phyloP scores from a whole-genome alignment of 2,797 vertebrate species.

The Paedocypris micromegethes region DNA sequence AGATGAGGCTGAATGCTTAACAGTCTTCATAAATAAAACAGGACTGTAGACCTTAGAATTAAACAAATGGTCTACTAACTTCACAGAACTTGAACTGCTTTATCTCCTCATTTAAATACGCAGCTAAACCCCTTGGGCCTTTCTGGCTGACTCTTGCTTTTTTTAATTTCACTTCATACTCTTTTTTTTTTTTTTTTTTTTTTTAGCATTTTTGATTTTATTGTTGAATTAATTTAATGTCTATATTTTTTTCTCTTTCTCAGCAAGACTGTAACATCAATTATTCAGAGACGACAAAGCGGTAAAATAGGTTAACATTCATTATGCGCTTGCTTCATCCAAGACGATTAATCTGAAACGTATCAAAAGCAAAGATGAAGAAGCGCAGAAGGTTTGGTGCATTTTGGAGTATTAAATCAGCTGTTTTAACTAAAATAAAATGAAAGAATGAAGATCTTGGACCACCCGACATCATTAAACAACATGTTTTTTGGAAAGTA shows the following conservation, averaged over 20 bases:
- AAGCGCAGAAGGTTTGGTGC: constrained; percentile 15
- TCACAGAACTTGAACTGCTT: constrained; percentile 52
- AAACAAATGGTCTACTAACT: constrained; percentile 58
- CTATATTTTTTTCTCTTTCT: constrained; percentile 75
- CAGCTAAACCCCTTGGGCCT: constrained; percentile 68
- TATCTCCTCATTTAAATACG: constrained; percentile 68
- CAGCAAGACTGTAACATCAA: constrained; percentile 74
- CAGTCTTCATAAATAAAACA: constrained; percentile 63
- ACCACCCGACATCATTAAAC: constrained; percentile 15
- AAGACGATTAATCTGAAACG: constrained; percentile 73
- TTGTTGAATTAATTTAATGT: constrained; percentile 75
- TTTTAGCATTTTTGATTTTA: constrained; percentile 75
- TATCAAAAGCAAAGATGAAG: constrained; percentile 65
- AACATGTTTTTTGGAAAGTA: constrained; percentile 15
- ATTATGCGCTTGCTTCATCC: constrained; percentile 72
- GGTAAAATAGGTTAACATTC: constrained; percentile 77
- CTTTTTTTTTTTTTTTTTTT: constrained; percentile 61
- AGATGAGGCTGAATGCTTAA: constrained; percentile 61
- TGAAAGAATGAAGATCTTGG: neutral
- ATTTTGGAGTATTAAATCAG: neutral
- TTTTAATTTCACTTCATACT: constrained; percentile 62
- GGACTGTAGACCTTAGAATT: constrained; percentile 42
- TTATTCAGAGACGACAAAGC: constrained; percentile 72
- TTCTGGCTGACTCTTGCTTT: constrained; percentile 50
- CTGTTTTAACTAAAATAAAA: constrained; percentile 1